Conservation (phyloP, 2,888 invertebrate genomes). For the Eupeodes luniger region DNA sequence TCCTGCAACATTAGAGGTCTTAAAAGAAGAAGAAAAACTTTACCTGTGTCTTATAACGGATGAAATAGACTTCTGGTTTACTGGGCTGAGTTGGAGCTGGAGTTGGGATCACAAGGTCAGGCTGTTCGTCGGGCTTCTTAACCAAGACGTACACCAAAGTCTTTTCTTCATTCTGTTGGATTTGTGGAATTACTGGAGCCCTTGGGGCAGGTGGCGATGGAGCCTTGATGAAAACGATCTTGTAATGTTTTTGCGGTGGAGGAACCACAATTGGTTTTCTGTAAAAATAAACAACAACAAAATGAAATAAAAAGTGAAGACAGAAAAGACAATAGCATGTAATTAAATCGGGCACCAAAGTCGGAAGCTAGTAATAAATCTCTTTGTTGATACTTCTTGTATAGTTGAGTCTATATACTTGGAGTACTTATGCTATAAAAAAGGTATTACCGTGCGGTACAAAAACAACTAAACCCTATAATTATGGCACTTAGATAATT, state of each 20-base stretch:
- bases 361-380: conserved; percentile 70
- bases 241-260: conserved; percentile 91
- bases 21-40: background rate
- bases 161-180: conserved; percentile 90
- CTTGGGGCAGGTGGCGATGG: conserved; percentile 87
- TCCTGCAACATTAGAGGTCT: background rate
- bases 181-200: conserved; percentile 86
- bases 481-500: conserved; percentile 73
- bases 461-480: conserved; percentile 62
- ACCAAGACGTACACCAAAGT: conserved; percentile 90
- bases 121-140: conserved; percentile 90
- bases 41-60: conserved; percentile 89
- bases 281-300: conserved; percentile 7
- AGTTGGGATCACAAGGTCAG: conserved; percentile 88
- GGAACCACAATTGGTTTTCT: conserved; percentile 86
- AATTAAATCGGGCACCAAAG: conserved; percentile 58
- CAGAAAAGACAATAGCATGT: conserved; percentile 14
- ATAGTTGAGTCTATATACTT: background rate
- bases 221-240: conserved; percentile 91
- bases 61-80: conserved; percentile 91
- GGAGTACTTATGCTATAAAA: background rate
- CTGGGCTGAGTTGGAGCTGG: conserved; percentile 90
- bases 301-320: background rate
- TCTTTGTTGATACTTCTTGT: conserved; percentile 71
- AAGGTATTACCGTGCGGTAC: background rate